Conservation (phyloP, 2,113 vertebrate genomes). For the Orientallactaga bullata region DNA sequence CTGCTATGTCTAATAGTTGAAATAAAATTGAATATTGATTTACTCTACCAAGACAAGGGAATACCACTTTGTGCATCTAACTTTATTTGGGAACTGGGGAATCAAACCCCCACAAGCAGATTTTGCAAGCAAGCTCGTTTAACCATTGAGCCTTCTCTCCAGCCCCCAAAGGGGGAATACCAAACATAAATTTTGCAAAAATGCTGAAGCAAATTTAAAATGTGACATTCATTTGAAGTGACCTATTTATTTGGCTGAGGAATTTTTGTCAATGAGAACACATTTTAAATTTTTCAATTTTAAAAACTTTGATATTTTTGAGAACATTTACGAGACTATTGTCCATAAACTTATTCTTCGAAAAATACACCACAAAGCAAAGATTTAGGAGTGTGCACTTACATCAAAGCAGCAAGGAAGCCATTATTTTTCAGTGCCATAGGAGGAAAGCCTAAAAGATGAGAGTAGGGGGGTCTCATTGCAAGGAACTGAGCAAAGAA, state of each 20-base stretch:
- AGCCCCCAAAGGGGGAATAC: no score
- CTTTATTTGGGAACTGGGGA: no score
- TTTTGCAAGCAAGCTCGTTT: no score
- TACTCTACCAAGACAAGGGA: neutral
- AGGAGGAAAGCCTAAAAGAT: neutral
- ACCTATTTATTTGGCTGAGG: constrained; percentile 14
- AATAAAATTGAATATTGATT: neutral
- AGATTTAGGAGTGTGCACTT: neutral
- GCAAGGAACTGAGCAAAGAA: neutral
- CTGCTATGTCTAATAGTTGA: neutral
- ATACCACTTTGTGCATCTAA: no score
- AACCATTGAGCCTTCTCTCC: no score
- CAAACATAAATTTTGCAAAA: neutral
- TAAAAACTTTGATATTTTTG: neutral
- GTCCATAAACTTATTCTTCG: neutral
- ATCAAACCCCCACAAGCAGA: no score
- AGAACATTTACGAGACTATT: neutral
- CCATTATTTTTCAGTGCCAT: neutral
- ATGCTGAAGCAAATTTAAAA: neutral
- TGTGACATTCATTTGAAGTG: neutral
- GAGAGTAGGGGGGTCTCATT: neutral
- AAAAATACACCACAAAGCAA: constrained; percentile 1
- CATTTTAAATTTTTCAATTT: neutral
- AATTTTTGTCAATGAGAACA: neutral
- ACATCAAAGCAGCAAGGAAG: constrained; percentile 1